These are phyloP conservation scores for Picus viridis DNA, from an alignment of 2,797 vertebrate genomes.

Conservation along the genomic window DNA sequence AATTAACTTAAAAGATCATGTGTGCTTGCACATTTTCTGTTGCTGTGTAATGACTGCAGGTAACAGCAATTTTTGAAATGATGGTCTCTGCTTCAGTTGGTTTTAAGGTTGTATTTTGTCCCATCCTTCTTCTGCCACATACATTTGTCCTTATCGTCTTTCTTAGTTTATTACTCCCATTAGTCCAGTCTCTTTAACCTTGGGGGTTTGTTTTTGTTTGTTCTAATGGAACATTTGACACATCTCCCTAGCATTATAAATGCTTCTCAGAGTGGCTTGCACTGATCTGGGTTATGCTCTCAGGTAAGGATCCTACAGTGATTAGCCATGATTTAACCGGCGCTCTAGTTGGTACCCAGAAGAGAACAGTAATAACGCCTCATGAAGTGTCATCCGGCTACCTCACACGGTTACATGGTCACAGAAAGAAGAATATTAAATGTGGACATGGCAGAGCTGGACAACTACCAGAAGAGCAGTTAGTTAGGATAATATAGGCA, in stretches of 20 bases:
- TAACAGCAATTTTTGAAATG: neutral
- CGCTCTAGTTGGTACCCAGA: neutral
- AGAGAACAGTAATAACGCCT: neutral
- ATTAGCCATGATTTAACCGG: neutral
- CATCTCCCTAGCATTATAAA: neutral
- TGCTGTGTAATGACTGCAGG: neutral
- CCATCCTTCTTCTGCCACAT: neutral
- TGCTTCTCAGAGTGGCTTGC: neutral
- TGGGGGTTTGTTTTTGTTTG: neutral
- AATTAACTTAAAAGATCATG: neutral
- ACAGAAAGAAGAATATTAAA: neutral
- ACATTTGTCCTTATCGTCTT: neutral
- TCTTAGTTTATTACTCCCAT: neutral
- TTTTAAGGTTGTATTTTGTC: neutral
- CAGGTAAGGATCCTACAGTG: neutral
- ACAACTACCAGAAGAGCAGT: neutral
- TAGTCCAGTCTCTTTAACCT: neutral
- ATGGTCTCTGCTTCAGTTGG: neutral
- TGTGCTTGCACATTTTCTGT: neutral
- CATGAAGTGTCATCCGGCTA: neutral
- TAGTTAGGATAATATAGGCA: neutral
- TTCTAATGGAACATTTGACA: neutral
- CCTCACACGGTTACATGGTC: neutral
- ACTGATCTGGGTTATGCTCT: neutral
- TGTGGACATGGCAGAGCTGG: neutral